Evolutionary conservation across 2,797 vertebrate species (phyloP), one percentile per base, ranked within the genome.

Genomic region (Taeniopygia guttata): DNA sequence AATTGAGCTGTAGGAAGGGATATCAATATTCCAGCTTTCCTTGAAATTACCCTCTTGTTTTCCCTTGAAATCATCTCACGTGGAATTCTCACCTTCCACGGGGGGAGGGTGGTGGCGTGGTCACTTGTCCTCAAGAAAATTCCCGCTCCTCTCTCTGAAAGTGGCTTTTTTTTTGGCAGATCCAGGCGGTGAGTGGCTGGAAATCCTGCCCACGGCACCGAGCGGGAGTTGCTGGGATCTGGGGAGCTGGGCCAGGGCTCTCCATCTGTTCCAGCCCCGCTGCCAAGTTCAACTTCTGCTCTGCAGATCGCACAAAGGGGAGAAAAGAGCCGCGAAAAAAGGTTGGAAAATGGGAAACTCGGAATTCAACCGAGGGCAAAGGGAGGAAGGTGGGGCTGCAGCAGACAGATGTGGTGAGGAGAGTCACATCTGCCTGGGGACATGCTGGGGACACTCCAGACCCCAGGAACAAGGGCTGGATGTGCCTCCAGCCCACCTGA

Each of bases 161-260:
- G 17, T 13, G 32, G 1, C 29, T 3, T 11, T 40, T 58, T 79
- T 56, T 40, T 2, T 84, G 91, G 90, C 76, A 73, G 59, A 29
- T 40, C n/a, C 64, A 20, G 83, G 80, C 64, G 62, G 85, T 15
- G 75, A 90, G 88, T 46, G 94, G 86, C 93, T 96, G 87, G 75
- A 95, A 96, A 83, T 80, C 25, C 94, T 91, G 83, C 77, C 25
- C 38, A 54, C 12, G 27, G 87, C 83, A 15, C 4, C 3, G 67
- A 90, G 90, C 77, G 89, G 90, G 56, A 93, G 94, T 90, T 95
- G 90, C 94, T 94, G 90, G 93, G 95, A 93, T 95, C 83, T 73
- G 89, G 38, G 88, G 85, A 95, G 90, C 29, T 2, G 63, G 27
- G 94, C 88, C 90, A 79, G 88, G 49, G 48, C 36, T 92, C 94